A percentile compares a stretch with the other conserved stretches of the same genome.
phyloP scores from a whole-genome alignment of 2,888 invertebrate genomes.

The Dicranocentrus wangi region DNA sequence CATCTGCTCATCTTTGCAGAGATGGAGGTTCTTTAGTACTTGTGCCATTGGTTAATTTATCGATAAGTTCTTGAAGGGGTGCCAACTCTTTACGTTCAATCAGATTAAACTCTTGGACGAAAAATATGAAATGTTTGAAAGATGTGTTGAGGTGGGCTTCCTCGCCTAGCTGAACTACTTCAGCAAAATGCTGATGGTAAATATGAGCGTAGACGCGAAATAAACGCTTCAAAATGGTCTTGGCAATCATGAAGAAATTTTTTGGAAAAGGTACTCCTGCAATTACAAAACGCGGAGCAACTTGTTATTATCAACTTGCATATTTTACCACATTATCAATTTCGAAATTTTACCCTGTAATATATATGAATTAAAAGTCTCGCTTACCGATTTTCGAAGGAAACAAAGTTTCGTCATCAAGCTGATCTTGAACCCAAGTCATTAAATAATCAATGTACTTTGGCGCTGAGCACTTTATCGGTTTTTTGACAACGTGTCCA shows the following conservation, averaged over 20 bases:
- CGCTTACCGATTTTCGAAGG: slow-evolving; percentile 96
- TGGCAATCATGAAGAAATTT: slow-evolving; percentile 96
- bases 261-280: slow-evolving; percentile 94
- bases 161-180: slow-evolving; percentile 97
- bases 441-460: slow-evolving; percentile 90
- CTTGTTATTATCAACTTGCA: no score
- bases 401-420: slow-evolving; percentile 98
- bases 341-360: no score
- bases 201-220: slow-evolving; percentile 99
- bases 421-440: slow-evolving; percentile 90
- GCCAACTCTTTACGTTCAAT: slow-evolving; percentile 97
- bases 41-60: slow-evolving; percentile 83
- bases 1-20: slow-evolving; percentile 57
- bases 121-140: slow-evolving; percentile 99
- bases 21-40: slow-evolving; percentile 76
- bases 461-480: slow-evolving; percentile 91
- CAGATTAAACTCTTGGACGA: slow-evolving; percentile 96
- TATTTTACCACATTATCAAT: no score
- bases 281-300: slow-evolving; percentile 75
- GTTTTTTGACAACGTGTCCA: slow-evolving; percentile 97
- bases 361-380: no score
- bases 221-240: slow-evolving; percentile 97
- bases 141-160: slow-evolving; percentile 99
- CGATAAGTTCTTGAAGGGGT: slow-evolving; percentile 97
- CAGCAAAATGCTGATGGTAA: slow-evolving; percentile 98